Percentiles rank a stretch among this genome's conserved stretches.
Evolutionary conservation across 2,888 invertebrate species (phyloP).

Genomic region (Oconnorella tubifera): DNA sequence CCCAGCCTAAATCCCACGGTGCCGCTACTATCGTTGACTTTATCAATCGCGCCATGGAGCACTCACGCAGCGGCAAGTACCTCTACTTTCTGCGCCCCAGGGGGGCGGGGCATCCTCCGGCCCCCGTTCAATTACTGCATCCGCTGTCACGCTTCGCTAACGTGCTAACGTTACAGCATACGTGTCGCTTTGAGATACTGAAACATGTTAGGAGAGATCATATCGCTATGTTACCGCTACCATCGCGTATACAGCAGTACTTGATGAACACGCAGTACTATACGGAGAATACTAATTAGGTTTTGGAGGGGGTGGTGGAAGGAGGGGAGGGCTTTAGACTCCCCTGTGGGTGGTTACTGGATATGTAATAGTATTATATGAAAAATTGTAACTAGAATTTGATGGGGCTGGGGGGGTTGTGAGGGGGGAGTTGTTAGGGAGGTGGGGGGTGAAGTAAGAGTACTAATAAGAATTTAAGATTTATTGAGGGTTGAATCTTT

Average conservation of each 20-base stretch:
- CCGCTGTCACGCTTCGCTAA: slow-evolving; percentile 72
- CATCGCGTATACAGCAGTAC: slow-evolving; percentile 57
- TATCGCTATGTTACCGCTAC: slow-evolving; percentile 68
- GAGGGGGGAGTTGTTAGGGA: no score
- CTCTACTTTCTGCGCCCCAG: slow-evolving; percentile 71
- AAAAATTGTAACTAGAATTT: no score
- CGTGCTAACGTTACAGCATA: slow-evolving; percentile 67
- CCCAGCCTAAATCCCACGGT: slow-evolving; percentile 54
- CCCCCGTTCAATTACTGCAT: slow-evolving; percentile 69
- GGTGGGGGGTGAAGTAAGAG: no score
- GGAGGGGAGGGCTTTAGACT: no score
- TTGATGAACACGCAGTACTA: slow-evolving; percentile 43
- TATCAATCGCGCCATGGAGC: slow-evolving; percentile 69
- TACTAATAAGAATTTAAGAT: no score
- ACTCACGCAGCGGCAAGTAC: slow-evolving; percentile 68
- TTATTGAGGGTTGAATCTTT: no score
- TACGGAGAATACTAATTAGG: slow-evolving; percentile 29
- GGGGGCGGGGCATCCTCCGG: slow-evolving; percentile 60
- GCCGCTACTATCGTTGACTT: slow-evolving; percentile 65
- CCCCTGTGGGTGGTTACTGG: no score
- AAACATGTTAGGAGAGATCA: slow-evolving; percentile 66
- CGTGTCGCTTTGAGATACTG: slow-evolving; percentile 66
- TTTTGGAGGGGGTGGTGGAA: background rate
- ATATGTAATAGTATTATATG: no score
- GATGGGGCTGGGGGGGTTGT: no score